Evolutionary conservation across 2,888 invertebrate species (phyloP).

Genomic region (Drosophila meridiana): DNA sequence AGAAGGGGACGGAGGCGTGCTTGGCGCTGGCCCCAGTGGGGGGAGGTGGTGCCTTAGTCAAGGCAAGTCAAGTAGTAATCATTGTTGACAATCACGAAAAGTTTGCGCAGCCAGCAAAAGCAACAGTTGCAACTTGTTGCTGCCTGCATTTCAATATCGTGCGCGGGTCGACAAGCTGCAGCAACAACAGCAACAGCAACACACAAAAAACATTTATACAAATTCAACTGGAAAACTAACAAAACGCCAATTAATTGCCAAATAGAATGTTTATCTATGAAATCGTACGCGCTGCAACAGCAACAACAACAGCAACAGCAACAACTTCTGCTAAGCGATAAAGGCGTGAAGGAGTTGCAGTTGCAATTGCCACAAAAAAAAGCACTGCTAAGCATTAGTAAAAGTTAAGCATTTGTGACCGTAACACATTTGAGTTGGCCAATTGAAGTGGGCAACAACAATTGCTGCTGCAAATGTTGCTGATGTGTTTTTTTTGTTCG

Average conservation of each 20-base stretch:
- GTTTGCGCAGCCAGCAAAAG: constrained; percentile 35
- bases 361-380: constrained; percentile 16
- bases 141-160: constrained; percentile 83
- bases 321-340: constrained; percentile 46
- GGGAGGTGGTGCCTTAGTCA: constrained; percentile 13
- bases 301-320: constrained; percentile 37
- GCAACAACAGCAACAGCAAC: constrained; percentile 38
- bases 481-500: constrained; percentile 24
- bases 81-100: constrained; percentile 81
- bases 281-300: constrained; percentile 68
- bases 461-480: constrained; percentile 44
- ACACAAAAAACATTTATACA: constrained; percentile 71
- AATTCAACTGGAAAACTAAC: constrained; percentile 79
- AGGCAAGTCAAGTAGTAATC: constrained; percentile 63
- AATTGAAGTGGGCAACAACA: constrained; percentile 57
- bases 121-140: constrained; percentile 60
- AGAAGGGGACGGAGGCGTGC: not conserved
- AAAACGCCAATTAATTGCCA: constrained; percentile 84
- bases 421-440: constrained; percentile 74
- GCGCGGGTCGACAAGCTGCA: constrained; percentile 58
- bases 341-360: constrained; percentile 57
- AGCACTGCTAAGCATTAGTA: constrained; percentile 70
- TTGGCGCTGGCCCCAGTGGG: not conserved
- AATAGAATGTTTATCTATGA: constrained; percentile 83
- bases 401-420: constrained; percentile 82